These are phyloP conservation scores for Lepidurus arcticus DNA, from an alignment of 1,140 invertebrate genomes.

Conservation along the genomic window DNA sequence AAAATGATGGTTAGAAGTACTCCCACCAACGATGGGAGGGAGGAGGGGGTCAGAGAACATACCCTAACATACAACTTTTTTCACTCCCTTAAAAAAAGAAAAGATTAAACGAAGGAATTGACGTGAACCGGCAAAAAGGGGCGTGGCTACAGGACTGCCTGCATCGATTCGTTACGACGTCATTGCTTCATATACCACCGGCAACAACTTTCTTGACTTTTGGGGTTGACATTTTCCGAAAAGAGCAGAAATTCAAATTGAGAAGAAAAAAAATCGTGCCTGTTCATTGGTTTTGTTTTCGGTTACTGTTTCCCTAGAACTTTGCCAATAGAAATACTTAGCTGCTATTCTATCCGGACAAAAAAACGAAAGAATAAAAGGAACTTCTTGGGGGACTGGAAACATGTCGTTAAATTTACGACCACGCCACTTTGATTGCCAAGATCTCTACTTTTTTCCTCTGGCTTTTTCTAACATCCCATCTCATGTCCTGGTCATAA, in stretches of 20 bases:
- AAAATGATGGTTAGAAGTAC: too few relatives aligned
- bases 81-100: background rate
- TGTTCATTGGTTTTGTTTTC: background rate
- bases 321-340: background rate
- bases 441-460: background rate
- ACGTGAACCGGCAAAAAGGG: background rate
- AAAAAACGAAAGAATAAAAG: background rate
- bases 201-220: background rate
- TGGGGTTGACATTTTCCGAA: background rate
- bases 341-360: background rate
- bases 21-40: too few relatives aligned
- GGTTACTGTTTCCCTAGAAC: background rate
- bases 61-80: background rate
- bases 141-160: background rate
- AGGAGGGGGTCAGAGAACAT: background rate
- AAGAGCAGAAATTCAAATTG: background rate
- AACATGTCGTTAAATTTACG: background rate
- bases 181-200: background rate
- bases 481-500: background rate
- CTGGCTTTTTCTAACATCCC: background rate
- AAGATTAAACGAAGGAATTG: background rate
- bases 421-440: background rate
- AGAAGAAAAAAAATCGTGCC: background rate
- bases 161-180: background rate
- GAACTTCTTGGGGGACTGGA: background rate